Percentiles rank a stretch among this genome's conserved stretches.
Evolutionary conservation across 2,888 invertebrate species (phyloP).

Genomic region (Sisyra terminalis): DNA sequence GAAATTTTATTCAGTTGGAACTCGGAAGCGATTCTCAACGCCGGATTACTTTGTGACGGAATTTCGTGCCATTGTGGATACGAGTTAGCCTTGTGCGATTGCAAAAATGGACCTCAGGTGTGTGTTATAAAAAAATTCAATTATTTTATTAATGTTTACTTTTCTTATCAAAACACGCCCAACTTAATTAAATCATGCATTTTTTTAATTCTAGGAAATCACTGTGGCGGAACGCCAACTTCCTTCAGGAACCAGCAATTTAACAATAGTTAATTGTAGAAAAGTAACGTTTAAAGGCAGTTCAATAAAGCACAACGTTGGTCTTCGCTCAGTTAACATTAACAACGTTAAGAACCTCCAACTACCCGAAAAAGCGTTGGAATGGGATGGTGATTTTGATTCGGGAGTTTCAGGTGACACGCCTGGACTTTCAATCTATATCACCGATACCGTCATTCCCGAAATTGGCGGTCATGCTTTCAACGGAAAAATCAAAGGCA

Average conservation of each 20-base stretch:
- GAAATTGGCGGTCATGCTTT: conserved; percentile 31
- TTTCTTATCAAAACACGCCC: no score
- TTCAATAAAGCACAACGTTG: conserved; percentile 40
- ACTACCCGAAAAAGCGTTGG: conserved; percentile 41
- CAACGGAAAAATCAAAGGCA: conserved; percentile 52
- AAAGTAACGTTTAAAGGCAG: conserved; percentile 38
- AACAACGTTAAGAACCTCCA: conserved; percentile 42
- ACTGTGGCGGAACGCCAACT: background rate
- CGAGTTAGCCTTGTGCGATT: conserved; percentile 38
- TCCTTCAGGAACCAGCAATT: conserved; percentile 15
- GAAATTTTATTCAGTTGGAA: background rate
- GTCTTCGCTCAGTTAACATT: conserved; percentile 44
- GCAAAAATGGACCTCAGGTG: conserved; percentile 32
- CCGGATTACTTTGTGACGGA: conserved; percentile 29
- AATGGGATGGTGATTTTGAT: conserved; percentile 30
- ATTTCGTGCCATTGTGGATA: conserved; percentile 37
- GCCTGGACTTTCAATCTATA: conserved; percentile 5
- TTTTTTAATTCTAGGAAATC: conserved; percentile 2
- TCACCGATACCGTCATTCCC: background rate
- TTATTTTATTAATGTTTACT: no score
- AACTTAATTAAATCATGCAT: conserved; percentile 9
- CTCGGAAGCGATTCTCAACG: conserved; percentile 18
- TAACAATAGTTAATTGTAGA: conserved; percentile 50
- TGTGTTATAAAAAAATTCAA: conserved; percentile 15
- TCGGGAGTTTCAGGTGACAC: background rate